Conservation (phyloP, 30 jellyfish, hydroid and myxozoan genomes). For the Phacellophora camtschatica region DNA sequence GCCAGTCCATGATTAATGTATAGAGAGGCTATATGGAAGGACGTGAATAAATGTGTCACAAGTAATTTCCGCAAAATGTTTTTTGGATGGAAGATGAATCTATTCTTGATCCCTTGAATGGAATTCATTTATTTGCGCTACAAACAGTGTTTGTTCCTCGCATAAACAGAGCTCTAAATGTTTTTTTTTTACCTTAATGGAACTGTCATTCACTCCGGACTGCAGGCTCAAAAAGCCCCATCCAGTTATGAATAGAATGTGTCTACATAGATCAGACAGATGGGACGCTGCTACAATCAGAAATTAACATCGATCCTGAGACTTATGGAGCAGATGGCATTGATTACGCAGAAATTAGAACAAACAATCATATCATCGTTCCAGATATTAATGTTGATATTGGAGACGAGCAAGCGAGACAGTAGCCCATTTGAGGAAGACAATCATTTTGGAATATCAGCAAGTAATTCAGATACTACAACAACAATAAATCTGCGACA, state of each 20-base stretch:
- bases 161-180: constrained; percentile 5
- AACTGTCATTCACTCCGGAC: constrained; percentile 13
- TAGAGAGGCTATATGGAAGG: constrained; percentile 24
- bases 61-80: neutral
- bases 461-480: neutral
- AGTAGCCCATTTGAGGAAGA: constrained; percentile 17
- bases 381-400: neutral
- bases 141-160: constrained; percentile 13
- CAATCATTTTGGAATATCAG: neutral
- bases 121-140: constrained; percentile 5
- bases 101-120: constrained; percentile 13
- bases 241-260: constrained; percentile 34
- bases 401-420: neutral
- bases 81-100: constrained; percentile 12
- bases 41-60: constrained; percentile 11
- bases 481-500: neutral
- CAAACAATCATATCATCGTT: neutral
- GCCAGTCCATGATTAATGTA: constrained; percentile 14
- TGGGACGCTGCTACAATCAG: constrained; percentile 6
- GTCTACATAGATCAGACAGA: neutral
- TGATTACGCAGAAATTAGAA: neutral
- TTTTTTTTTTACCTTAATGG: neutral
- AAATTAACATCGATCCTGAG: constrained; percentile 20
- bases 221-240: constrained; percentile 27
- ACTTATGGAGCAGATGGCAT: constrained; percentile 7